A percentile compares a stretch with the other conserved stretches of the same genome.
These are phyloP conservation scores for Trissolcus brochymenae DNA, from an alignment of 2,888 invertebrate genomes.

Conservation along the genomic window DNA sequence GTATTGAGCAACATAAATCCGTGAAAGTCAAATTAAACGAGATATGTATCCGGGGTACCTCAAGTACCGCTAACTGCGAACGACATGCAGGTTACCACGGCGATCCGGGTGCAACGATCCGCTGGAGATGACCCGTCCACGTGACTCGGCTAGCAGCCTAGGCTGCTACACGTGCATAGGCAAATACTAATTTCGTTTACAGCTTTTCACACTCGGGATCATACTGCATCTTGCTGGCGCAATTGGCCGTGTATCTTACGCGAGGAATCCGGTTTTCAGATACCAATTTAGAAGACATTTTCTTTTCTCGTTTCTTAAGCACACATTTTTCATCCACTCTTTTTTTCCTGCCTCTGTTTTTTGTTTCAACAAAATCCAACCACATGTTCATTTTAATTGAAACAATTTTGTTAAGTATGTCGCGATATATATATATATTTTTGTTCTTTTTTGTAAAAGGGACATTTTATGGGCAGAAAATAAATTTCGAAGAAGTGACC, in stretches of 20 bases:
- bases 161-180: conserved; percentile 44
- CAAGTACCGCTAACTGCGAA: conserved; percentile 73
- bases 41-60: conserved; percentile 54
- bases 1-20: conserved; percentile 57
- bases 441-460: too few relatives aligned
- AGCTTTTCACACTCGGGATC: conserved; percentile 16
- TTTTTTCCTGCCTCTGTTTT: too few relatives aligned
- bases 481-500: too few relatives aligned
- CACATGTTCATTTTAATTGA: too few relatives aligned
- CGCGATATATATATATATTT: too few relatives aligned
- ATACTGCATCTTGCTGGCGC: background rate
- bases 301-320: background rate
- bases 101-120: conserved; percentile 61
- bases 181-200: conserved; percentile 42
- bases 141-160: conserved; percentile 54
- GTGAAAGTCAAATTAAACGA: conserved; percentile 64
- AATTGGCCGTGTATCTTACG: conserved; percentile 2
- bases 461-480: too few relatives aligned
- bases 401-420: too few relatives aligned
- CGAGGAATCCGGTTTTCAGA: conserved; percentile 8
- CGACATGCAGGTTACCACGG: conserved; percentile 70
- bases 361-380: too few relatives aligned
- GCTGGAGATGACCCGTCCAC: conserved; percentile 61
- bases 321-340: too few relatives aligned
- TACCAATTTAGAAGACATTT: conserved; percentile 5